A percentile compares a stretch with the other conserved stretches of the same genome.
Evolutionary conservation across 2,797 vertebrate species (phyloP).

Genomic region (Microctenopoma steveboyesi): DNA sequence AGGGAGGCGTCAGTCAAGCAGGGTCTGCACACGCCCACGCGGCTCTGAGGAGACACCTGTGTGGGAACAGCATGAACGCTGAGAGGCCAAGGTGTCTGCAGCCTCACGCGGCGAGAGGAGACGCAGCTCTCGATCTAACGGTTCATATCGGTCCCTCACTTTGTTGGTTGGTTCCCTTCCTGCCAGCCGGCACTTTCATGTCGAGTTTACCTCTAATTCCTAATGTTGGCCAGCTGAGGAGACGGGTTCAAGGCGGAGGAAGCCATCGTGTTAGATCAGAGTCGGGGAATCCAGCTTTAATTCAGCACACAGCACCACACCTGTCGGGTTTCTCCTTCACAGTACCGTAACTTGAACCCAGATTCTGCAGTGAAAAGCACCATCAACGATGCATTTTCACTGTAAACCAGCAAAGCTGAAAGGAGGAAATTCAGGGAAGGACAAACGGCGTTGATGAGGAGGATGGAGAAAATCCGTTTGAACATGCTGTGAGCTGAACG

Average conservation of each 20-base stretch:
- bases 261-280: background rate
- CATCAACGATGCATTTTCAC: background rate
- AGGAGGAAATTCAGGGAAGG: background rate
- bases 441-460: background rate
- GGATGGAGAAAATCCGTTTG: background rate
- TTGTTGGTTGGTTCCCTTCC: background rate
- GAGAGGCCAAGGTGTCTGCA: background rate
- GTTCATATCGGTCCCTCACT: too few species aligned
- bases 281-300: background rate
- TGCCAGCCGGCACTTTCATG: too few species aligned
- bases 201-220: background rate
- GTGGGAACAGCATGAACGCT: conserved; percentile 9
- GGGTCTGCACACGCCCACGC: conserved; percentile 8
- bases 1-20: conserved; percentile 8
- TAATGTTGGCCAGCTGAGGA: background rate
- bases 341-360: background rate
- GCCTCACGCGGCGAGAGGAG: too few species aligned
- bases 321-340: background rate
- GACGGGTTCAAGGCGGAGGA: background rate
- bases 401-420: background rate
- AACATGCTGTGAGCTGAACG: conserved; percentile 1
- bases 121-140: background rate
- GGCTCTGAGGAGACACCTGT: conserved; percentile 4
- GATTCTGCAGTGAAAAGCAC: background rate
- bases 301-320: background rate